Percentiles rank a stretch among this genome's conserved stretches.
phyloP scores from a whole-genome alignment of 2,113 vertebrate species.

The Empidonax alnorum region DNA sequence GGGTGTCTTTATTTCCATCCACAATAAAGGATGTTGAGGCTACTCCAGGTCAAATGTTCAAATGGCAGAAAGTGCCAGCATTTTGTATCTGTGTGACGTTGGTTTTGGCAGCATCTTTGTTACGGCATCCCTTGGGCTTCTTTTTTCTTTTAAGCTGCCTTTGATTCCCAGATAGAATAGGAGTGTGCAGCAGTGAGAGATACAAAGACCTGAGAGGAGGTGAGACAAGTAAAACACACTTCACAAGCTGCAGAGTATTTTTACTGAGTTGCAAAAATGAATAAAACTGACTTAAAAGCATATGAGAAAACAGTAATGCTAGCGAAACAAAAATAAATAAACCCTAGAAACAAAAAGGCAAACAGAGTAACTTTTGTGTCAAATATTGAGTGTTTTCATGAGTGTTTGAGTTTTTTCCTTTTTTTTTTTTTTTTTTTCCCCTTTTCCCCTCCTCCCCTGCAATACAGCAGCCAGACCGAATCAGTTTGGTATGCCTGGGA shows the following conservation, averaged over 20 bases:
- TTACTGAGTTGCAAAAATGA: neutral
- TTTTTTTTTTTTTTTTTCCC: neutral
- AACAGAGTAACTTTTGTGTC: neutral
- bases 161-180: neutral
- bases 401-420: neutral
- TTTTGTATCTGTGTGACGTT: neutral
- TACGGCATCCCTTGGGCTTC: neutral
- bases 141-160: neutral
- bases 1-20: neutral
- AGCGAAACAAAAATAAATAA: neutral
- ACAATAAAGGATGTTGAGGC: neutral
- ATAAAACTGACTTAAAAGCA: neutral
- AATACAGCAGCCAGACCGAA: conserved; percentile 85
- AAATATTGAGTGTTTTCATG: neutral
- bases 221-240: neutral
- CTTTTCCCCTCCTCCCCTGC: neutral
- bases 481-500: conserved; percentile 85
- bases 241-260: neutral
- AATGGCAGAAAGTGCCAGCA: neutral
- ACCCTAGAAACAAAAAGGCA: neutral
- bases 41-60: neutral
- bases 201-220: neutral
- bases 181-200: neutral
- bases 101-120: neutral
- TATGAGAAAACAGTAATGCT: neutral